These are phyloP conservation scores for Pithys albifrons DNA, from an alignment of 2,113 vertebrate genomes.

Conservation along the genomic window DNA sequence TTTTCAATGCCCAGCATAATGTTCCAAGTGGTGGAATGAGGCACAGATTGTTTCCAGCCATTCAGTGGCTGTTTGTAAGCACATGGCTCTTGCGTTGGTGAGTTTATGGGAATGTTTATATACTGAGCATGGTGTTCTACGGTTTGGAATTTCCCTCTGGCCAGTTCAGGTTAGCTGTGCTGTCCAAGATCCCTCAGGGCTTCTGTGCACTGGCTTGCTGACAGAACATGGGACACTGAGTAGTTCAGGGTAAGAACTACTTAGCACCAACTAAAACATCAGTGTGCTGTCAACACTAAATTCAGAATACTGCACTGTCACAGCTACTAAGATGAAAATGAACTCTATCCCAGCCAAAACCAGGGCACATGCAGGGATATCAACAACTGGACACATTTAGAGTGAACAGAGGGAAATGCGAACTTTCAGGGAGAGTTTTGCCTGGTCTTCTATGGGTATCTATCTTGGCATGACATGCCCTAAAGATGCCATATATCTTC, in stretches of 20 bases:
- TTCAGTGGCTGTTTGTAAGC: not conserved
- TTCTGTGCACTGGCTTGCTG: not conserved
- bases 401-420: not conserved
- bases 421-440: not conserved
- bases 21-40: not conserved
- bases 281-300: not conserved
- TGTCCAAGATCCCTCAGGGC: not conserved
- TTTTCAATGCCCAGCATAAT: not conserved
- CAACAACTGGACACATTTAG: not conserved
- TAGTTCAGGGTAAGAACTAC: not conserved
- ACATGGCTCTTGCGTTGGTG: not conserved
- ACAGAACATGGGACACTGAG: not conserved
- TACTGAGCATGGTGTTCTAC: not conserved
- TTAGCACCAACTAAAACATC: not conserved
- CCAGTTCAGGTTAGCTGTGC: not conserved
- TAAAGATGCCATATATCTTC: not conserved
- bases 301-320: not conserved
- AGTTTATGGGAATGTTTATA: not conserved
- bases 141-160: not conserved
- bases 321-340: not conserved
- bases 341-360: not conserved
- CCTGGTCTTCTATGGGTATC: not conserved
- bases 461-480: not conserved
- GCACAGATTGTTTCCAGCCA: not conserved
- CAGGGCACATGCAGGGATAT: not conserved